These are phyloP conservation scores for Dolichomitus sp. DNA, from an alignment of 2,888 invertebrate genomes.

Conservation along the genomic window DNA sequence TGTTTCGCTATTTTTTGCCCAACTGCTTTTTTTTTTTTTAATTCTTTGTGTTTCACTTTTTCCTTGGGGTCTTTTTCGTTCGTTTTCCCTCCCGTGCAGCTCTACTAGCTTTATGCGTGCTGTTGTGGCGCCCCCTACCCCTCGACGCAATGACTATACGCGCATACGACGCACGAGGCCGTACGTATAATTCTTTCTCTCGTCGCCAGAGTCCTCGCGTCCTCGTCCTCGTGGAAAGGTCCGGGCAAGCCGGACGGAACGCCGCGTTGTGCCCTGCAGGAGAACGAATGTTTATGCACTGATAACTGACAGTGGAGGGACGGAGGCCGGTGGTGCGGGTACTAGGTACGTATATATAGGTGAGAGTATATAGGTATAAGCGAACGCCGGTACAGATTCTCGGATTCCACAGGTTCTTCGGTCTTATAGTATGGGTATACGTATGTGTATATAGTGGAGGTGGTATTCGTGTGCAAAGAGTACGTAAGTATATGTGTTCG, in stretches of 20 bases:
- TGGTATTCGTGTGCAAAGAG: conserved; percentile 1
- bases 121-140: conserved; percentile 52
- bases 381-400: conserved; percentile 36
- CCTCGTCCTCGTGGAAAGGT: conserved; percentile 54
- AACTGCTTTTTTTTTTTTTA: neutral
- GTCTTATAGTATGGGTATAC: conserved; percentile 5
- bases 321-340: conserved; percentile 66
- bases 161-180: conserved; percentile 36
- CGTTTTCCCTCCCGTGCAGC: conserved; percentile 43
- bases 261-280: conserved; percentile 67
- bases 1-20: conserved; percentile 46
- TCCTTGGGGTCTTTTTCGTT: conserved; percentile 66
- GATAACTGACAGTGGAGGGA: conserved; percentile 77
- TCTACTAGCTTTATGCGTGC: conserved; percentile 76
- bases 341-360: conserved; percentile 59
- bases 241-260: conserved; percentile 57
- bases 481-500: neutral
- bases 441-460: neutral
- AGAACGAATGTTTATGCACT: conserved; percentile 80
- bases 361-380: conserved; percentile 7
- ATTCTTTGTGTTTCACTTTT: neutral
- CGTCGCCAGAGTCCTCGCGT: conserved; percentile 54
- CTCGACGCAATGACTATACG: conserved; percentile 40
- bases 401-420: conserved; percentile 45
- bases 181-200: conserved; percentile 56